These are phyloP conservation scores for Archilochus colubris DNA, from an alignment of 2,113 vertebrate species.

Conservation along the genomic window DNA sequence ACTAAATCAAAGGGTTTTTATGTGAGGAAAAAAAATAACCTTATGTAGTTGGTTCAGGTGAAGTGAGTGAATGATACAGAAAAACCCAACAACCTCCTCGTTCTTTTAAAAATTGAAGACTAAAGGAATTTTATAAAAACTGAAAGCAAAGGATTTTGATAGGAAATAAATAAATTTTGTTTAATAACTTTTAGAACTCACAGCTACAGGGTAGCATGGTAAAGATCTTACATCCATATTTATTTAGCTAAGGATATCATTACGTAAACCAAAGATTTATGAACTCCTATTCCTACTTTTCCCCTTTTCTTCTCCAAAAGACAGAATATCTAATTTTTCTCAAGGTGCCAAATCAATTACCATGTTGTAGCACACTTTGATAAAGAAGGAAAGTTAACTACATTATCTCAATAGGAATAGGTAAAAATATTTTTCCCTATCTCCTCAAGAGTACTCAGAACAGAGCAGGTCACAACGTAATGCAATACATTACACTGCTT, in stretches of 20 bases:
- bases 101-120: neutral
- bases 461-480: neutral
- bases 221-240: neutral
- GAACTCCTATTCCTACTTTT: neutral
- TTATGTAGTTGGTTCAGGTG: neutral
- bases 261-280: neutral
- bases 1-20: neutral
- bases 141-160: neutral
- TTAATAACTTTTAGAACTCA: neutral
- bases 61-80: neutral
- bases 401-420: neutral
- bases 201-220: neutral
- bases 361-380: neutral
- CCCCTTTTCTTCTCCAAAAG: neutral
- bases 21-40: neutral
- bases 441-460: neutral
- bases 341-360: neutral
- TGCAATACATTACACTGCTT: neutral
- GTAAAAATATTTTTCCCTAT: neutral
- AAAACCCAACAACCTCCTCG: neutral
- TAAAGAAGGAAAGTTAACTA: neutral
- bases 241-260: neutral
- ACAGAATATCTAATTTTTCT: neutral
- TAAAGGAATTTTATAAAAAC: neutral
- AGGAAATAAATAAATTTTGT: neutral